Base-by-base conservation (phyloP, 2,888 invertebrate genomes). In the Drosophila suboccidentalis region DNA sequence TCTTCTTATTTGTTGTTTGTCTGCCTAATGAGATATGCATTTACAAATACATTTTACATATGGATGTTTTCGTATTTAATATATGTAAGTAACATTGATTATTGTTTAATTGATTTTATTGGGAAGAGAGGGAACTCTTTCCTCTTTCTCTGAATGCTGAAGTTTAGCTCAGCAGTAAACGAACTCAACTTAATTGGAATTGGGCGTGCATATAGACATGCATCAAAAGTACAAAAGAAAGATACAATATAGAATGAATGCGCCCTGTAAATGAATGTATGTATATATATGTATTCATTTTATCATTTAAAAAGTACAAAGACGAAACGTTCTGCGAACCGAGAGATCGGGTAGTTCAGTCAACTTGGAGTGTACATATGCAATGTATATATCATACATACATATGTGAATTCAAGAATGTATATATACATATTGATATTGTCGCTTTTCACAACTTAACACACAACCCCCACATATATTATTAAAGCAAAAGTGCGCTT, bases 1-100 rank as follows among this genome's bases (percentile, higher is more conserved):
- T 77, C 87, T 89, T 82, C 82, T 60, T 44, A 38, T 51, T 65
- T 67, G 43, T 63, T 67, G 60, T 65, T 50, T 65, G 78, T 36
- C 61, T 66, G 71, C 43, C 8, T 62, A 78, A 88, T 71, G 66
- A 65, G 66, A 69, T 29, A 4, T 15, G 10, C 13, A 26, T 36
- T n/a, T 44, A 22, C 3, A 4, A 15, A 8, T 26, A 43, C 15
- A 39, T 46, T 19, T n/a, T 17, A 54, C 29, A 19, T 58, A 36
- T 34, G 34, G 22, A 4, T 57, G 36, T 15, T 15, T n/a, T 34
- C 13, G n/a, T n/a, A 19, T 32, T 32, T 11, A 5, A 22, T 15
- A n/a, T 29, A 34, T 11, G 11, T 36, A n/a, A 47, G 29, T 39
- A 36, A 39, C 22, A 57, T 58, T 71, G 44, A 47, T 53, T 50